A percentile compares a stretch with the other conserved stretches of the same genome.
phyloP scores from a whole-genome alignment of 92 coral and sea anemone genomes.

The Parazoanthus swiftii region DNA sequence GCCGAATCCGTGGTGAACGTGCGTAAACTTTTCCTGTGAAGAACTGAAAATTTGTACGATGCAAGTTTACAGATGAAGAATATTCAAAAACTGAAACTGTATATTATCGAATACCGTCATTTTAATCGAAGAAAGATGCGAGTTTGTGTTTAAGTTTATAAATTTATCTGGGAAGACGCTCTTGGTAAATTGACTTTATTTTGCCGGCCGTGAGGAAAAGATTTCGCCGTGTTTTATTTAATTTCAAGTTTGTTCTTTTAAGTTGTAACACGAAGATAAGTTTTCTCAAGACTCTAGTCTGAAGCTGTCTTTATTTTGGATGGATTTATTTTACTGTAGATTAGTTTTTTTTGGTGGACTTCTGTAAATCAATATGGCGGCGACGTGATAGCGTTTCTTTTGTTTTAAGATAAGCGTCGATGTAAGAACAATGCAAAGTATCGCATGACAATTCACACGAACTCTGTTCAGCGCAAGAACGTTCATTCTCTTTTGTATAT shows the following conservation, averaged over 20 bases:
- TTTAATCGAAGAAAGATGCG: conserved; percentile 26
- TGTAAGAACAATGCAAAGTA: conserved; percentile 8
- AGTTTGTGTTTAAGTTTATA: background rate
- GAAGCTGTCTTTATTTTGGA: background rate
- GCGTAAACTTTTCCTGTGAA: conserved; percentile 10
- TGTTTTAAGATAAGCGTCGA: conserved; percentile 40
- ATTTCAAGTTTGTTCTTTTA: background rate
- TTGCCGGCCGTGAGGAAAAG: background rate
- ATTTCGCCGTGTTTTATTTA: background rate
- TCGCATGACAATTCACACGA: conserved; percentile 26
- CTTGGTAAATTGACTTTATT: background rate
- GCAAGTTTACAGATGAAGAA: conserved; percentile 21
- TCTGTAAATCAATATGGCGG: background rate
- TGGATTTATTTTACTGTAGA: background rate
- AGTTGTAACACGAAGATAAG: background rate
- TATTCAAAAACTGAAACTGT: conserved; percentile 25
- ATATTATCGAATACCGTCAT: conserved; percentile 39
- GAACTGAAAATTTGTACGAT: conserved; percentile 25
- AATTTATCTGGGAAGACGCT: background rate
- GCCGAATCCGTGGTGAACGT: conserved; percentile 92
- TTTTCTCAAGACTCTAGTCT: background rate
- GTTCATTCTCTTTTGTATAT: conserved; percentile 45
- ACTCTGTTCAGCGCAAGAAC: conserved; percentile 18
- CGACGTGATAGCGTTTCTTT: conserved; percentile 27
- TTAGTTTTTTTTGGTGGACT: conserved; percentile 29